phyloP scores from a whole-genome alignment of 1,140 invertebrate species.

The honey bee (Apis mellifera) region Amel_HAv3.1 CM009939.2:11365001-11365500 shows the following conservation, averaged over 20 bases:
- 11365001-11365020: conserved; percentile 83
- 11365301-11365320: conserved; percentile 88
- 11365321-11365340: conserved; percentile 88
- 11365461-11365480: conserved; percentile 81
- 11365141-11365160: not conserved
- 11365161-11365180: conserved; percentile 78
- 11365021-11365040: conserved; percentile 85
- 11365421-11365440: not conserved
- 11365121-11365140: not conserved
- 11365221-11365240: conserved; percentile 79
- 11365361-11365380: not conserved
- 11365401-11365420: not conserved
- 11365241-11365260: conserved; percentile 78
- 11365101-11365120: not conserved
- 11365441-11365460: no score
- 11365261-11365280: conserved; percentile 85
- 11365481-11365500: conserved; percentile 77
- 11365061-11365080: conserved; percentile 87
- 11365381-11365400: not conserved
- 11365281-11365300: conserved; percentile 87
- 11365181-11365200: conserved; percentile 88
- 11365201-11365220: conserved; percentile 83
- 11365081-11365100: no score
- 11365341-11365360: conserved; percentile 87
- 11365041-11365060: conserved; percentile 90